phyloP scores from a whole-genome alignment of 2,113 vertebrate genomes.

The Pontoporia blainvillei region DNA sequence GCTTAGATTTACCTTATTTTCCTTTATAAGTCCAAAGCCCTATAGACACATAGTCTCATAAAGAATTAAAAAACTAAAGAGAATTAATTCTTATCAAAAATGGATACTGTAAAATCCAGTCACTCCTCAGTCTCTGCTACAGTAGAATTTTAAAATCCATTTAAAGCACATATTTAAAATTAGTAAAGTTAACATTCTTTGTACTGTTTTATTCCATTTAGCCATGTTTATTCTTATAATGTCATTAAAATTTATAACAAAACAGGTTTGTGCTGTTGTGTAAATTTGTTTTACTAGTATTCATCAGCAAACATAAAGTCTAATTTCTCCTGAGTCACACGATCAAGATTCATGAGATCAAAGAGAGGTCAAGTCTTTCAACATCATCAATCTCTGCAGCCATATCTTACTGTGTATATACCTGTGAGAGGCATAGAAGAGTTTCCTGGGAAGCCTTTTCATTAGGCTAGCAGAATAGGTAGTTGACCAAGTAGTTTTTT shows the following conservation, averaged over 20 bases:
- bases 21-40: not conserved
- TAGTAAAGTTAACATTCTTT: constrained; percentile 24
- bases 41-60: not conserved
- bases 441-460: not conserved
- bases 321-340: not conserved
- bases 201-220: not conserved
- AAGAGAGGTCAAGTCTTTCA: not conserved
- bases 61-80: constrained; percentile 5
- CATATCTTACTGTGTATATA: not conserved
- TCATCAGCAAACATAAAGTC: not conserved
- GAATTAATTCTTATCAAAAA: not conserved
- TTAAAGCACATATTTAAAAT: constrained; percentile 21
- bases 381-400: not conserved
- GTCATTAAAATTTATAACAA: not conserved
- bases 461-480: not conserved
- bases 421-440: not conserved
- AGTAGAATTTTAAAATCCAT: not conserved
- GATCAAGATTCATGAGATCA: not conserved
- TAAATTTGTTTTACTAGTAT: not conserved
- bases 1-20: constrained; percentile 2
- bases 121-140: not conserved
- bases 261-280: not conserved
- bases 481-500: not conserved
- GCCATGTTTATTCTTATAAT: not conserved
- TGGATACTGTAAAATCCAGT: not conserved